Evolutionary conservation across 2,797 vertebrate genomes (phyloP), one percentile per base, ranked within the genome.

Genomic region (Enteromius mattozi): DNA sequence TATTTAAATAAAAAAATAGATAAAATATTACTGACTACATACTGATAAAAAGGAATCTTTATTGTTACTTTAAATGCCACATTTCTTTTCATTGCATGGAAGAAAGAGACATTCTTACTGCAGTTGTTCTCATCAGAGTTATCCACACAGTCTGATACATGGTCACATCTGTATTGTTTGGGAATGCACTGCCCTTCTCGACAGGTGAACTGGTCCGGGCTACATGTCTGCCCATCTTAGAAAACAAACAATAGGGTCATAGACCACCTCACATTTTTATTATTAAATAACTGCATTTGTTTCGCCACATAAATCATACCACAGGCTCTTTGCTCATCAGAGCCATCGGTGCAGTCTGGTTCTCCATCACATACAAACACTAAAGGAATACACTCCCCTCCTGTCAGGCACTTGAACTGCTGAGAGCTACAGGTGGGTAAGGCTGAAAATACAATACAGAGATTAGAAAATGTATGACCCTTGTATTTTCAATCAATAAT

Each of bases 161-260:
- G 92, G 87, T 95, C 94, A 90, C 94, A 95, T 80, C 66, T 90
- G 93, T 94, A 95, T 27, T 82, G 87, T 30, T 14, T 10, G 3
- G 94, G 93, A 85, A 95, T 88, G 27, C 94, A 95, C 89, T 94
- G 94, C 59, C 94, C 94, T 33, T 95, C 94, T 27, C 42, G 85
- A 85, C 94, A 95, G 63, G 93, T 90, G 86, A 93, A 95, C 92
- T 95, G 94, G 83, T 93, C 86, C 37, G 93, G 37, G 30, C 90
- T 90, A 86, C 94, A 95, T 30, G 94, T 94, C 47, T 80, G 90
- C 6, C 87, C 92, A 68, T 59, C 94, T 95, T 63, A 33, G 7
- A 76, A 84, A 47, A 45, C n/a, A 78, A 69, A 61, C 14, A 33
- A 19, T n/a, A 37, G 3, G 30, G 9, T 56, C 79, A 70, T 56